Percentiles rank a stretch among this genome's conserved stretches.
Evolutionary conservation across 2,888 invertebrate species (phyloP).

Genomic region (Nowickia ferox): DNA sequence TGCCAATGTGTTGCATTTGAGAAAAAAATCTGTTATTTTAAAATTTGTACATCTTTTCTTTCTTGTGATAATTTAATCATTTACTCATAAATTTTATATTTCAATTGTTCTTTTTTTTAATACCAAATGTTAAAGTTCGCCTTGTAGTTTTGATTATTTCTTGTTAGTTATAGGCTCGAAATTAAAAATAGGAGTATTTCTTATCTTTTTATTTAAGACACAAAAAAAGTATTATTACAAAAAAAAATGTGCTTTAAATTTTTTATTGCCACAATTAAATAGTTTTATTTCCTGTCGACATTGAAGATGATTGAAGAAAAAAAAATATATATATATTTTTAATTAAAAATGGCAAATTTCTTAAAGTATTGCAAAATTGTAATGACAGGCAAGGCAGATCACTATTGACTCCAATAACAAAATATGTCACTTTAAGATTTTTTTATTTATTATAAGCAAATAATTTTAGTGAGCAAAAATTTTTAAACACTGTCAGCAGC

Average conservation of each 20-base stretch:
- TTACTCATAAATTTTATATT: constrained; percentile 1
- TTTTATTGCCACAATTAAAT: constrained; percentile 39
- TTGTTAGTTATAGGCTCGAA: constrained; percentile 13
- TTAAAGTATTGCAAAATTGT: background rate
- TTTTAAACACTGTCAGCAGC: too few species aligned
- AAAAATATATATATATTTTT: background rate
- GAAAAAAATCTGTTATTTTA: background rate
- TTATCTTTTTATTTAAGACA: constrained; percentile 51
- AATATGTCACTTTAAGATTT: too few species aligned
- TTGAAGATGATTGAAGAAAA: background rate
- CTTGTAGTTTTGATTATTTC: constrained; percentile 55
- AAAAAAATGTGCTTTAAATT: constrained; percentile 40
- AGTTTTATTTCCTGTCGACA: constrained; percentile 69
- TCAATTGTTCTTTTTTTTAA: background rate
- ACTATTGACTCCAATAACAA: too few species aligned
- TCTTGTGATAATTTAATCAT: constrained; percentile 40
- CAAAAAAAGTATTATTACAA: background rate
- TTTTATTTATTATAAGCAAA: too few species aligned
- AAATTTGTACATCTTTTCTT: constrained; percentile 12
- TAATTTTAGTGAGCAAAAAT: too few species aligned
- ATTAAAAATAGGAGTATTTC: constrained; percentile 53
- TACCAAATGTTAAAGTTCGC: constrained; percentile 65
- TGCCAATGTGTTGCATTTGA: constrained; percentile 7
- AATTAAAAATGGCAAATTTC: constrained; percentile 8
- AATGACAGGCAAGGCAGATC: background rate